phyloP scores from a whole-genome alignment of 2,888 invertebrate genomes.

The Sphinx pinastri region DNA sequence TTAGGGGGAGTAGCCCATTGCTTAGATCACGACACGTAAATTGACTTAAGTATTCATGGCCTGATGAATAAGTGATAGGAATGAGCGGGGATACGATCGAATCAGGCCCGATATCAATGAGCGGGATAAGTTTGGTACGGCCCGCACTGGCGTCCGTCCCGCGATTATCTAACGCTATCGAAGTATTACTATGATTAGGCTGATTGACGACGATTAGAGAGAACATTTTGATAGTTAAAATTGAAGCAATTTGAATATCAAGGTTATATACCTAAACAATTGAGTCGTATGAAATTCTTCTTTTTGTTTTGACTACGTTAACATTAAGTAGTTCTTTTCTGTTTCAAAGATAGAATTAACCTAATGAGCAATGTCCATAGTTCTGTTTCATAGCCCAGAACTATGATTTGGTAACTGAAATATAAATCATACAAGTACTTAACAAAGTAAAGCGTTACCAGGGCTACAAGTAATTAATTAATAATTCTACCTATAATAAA shows the following conservation, averaged over 20 bases:
- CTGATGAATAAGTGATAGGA: constrained; percentile 74
- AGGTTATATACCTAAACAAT: too few relatives aligned
- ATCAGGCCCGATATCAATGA: constrained; percentile 70
- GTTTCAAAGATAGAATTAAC: too few relatives aligned
- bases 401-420: background rate
- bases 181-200: background rate
- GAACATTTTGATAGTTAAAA: too few relatives aligned
- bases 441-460: background rate
- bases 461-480: background rate
- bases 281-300: too few relatives aligned
- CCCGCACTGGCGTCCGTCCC: constrained; percentile 37
- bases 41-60: constrained; percentile 77
- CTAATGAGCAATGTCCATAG: too few relatives aligned
- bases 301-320: too few relatives aligned
- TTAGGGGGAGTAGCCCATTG: constrained; percentile 58
- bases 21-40: constrained; percentile 63
- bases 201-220: background rate
- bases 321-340: too few relatives aligned
- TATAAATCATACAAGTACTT: background rate
- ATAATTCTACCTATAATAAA: background rate
- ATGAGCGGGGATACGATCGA: constrained; percentile 63
- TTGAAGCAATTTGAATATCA: too few relatives aligned
- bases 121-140: constrained; percentile 59
- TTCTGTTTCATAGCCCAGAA: too few relatives aligned
- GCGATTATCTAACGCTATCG: constrained; percentile 31